Conservation (phyloP, 1,140 invertebrate genomes). For the Adelges cooleyi region DNA sequence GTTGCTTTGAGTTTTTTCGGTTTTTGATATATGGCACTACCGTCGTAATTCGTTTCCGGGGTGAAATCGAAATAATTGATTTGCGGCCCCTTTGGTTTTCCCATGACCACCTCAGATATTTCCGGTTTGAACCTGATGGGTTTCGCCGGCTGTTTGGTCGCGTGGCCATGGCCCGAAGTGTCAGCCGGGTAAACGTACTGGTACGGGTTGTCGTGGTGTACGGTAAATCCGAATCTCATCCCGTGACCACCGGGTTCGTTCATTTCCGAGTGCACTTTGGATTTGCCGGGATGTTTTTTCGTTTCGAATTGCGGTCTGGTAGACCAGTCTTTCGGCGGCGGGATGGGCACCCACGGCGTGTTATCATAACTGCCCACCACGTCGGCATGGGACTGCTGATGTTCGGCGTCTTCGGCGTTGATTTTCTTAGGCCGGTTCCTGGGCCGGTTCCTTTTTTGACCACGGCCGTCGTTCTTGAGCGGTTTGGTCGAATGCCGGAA, state of each 20-base stretch:
- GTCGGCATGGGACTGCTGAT: conserved; percentile 2
- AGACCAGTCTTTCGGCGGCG: conserved; percentile 9
- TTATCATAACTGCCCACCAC: conserved; percentile 17
- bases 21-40: conserved; percentile 17
- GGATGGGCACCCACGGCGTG: conserved; percentile 29
- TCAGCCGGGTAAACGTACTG: conserved; percentile 7
- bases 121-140: neutral
- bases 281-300: conserved; percentile 5
- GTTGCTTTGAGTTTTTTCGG: neutral
- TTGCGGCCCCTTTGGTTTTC: neutral
- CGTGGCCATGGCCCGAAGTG: neutral
- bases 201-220: conserved; percentile 6
- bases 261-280: neutral
- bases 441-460: neutral
- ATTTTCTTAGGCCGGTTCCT: conserved; percentile 1
- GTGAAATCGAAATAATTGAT: neutral
- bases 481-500: neutral
- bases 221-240: conserved; percentile 4
- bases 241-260: neutral
- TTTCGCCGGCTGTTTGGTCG: neutral
- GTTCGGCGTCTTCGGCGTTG: neutral
- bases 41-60: conserved; percentile 13
- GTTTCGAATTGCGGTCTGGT: neutral
- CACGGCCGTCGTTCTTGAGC: neutral
- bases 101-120: neutral